A percentile compares a stretch with the other conserved stretches of the same genome.
These are phyloP conservation scores for Brachymystax lenok DNA, from an alignment of 2,797 vertebrate genomes.

Conservation along the genomic window DNA sequence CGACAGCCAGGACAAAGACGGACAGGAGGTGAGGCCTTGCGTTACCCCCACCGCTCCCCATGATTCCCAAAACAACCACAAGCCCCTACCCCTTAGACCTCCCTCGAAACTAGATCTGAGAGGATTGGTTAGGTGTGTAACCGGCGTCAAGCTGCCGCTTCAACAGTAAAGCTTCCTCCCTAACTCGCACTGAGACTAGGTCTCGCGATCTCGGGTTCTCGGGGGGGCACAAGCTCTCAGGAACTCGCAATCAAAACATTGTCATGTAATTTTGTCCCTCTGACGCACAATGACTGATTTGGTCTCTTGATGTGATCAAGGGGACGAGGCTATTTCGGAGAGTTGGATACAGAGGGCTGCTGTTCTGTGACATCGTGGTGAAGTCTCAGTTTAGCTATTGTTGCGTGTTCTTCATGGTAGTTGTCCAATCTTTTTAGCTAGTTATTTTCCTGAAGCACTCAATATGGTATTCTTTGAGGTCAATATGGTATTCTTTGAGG, in stretches of 20 bases:
- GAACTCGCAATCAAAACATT: neutral
- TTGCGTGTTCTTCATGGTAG: neutral
- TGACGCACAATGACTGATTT: neutral
- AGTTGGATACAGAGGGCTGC: neutral
- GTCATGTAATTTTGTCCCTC: neutral
- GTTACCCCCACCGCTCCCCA: neutral
- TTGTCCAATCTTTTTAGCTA: neutral
- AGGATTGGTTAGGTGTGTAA: neutral
- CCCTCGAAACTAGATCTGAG: neutral
- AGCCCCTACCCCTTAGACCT: neutral
- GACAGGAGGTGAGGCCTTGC: constrained; percentile 79
- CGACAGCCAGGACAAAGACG: constrained; percentile 82
- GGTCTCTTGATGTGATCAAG: neutral
- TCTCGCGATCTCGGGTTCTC: no score
- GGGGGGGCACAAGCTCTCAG: neutral
- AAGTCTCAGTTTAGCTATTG: neutral
- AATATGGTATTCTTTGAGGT: no score
- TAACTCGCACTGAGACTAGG: no score
- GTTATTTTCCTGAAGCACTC: neutral
- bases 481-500: no score
- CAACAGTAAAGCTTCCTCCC: no score
- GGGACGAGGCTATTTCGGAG: neutral
- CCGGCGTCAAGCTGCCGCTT: no score
- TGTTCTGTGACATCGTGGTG: neutral
- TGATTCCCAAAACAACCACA: neutral